phyloP scores from a whole-genome alignment of 1,140 invertebrate genomes.

The Paracyclopina nana region DNA sequence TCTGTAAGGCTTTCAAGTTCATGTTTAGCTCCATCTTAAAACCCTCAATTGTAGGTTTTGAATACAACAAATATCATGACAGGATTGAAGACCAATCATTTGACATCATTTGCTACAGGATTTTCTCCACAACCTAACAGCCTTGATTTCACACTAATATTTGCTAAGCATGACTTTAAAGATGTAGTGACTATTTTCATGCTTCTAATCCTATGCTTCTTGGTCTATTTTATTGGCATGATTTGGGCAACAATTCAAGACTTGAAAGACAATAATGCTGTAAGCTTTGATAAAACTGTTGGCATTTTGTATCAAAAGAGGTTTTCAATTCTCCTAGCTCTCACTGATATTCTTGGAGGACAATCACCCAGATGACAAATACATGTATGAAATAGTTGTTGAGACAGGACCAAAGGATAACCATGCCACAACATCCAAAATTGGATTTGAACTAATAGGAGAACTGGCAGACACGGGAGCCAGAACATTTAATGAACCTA shows the following conservation, averaged over 20 bases:
- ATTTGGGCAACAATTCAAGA: slow-evolving; percentile 32
- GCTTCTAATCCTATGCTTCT: slow-evolving; percentile 28
- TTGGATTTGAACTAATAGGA: slow-evolving; percentile 29
- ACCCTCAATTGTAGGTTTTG: background rate
- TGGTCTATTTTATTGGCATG: slow-evolving; percentile 27
- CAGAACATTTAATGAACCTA: slow-evolving; percentile 26
- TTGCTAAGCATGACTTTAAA: slow-evolving; percentile 31
- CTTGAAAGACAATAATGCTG: slow-evolving; percentile 25
- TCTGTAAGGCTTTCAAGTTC: slow-evolving; percentile 17
- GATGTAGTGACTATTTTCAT: slow-evolving; percentile 36
- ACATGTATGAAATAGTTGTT: slow-evolving; percentile 35
- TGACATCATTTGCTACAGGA: slow-evolving; percentile 35
- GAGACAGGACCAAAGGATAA: slow-evolving; percentile 31
- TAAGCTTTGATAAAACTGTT: background rate
- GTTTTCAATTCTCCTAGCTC: background rate
- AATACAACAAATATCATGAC: slow-evolving; percentile 17
- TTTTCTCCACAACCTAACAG: slow-evolving; percentile 34
- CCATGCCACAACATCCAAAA: slow-evolving; percentile 26
- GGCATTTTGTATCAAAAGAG: background rate
- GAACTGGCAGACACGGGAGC: slow-evolving; percentile 29
- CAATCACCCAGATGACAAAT: slow-evolving; percentile 31
- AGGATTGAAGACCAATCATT: slow-evolving; percentile 30
- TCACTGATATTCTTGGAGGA: slow-evolving; percentile 23
- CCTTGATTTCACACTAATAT: slow-evolving; percentile 35
- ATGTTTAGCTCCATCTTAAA: background rate